Evolutionary conservation across 2,113 vertebrate genomes (phyloP), one percentile per base, ranked within the genome.

Genomic region (Synodontis membranacea): DNA sequence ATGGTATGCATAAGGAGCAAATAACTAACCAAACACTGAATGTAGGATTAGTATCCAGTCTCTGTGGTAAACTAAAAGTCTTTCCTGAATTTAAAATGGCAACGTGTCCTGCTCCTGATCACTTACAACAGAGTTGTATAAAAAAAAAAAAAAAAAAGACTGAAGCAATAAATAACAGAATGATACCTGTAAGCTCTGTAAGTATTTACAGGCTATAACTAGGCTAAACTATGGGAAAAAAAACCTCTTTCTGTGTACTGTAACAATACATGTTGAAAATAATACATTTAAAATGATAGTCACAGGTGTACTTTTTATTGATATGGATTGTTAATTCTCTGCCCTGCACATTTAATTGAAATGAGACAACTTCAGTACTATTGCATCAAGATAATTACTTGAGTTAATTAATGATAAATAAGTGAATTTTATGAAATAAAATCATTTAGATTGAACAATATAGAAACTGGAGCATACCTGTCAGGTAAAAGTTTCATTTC

Each of bases 171-270:
- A 50, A 70, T 6, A 92, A 94, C 64, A 93, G 94, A 19, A 97
- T 96, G 6, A 96, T 98, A 14, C 96, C 95, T 1, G 90, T 97
- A 31, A 97, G 97, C 86, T 95, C 96, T 91, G 97, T 98, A 89
- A 96, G 96, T 66, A 21, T 48, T 0, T 28, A 56, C 10, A 64
- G 34, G 6, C 4, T 39, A 11, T 72, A 72, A 37, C 17, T 39
- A 68, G 2, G 39, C 11, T 42, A 42, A 42, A 72, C 68, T 68
- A 68, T 19, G n/a, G n/a, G n/a, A n/a, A n/a, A n/a, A n/a, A n/a
- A n/a, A 68, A 68, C 17, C 17, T 31, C 60, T 37, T 34, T 66
- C 19, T 37, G 15, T 66, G 7, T 19, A 37, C 60, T 64, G 3
- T 66, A 62, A 10, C 3, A 62, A 4, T 62, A 66, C 15, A 66